A percentile compares a stretch with the other conserved stretches of the same genome.
Evolutionary conservation across 2,797 vertebrate genomes (phyloP).

Genomic region (Catamblyrhynchus diadema): DNA sequence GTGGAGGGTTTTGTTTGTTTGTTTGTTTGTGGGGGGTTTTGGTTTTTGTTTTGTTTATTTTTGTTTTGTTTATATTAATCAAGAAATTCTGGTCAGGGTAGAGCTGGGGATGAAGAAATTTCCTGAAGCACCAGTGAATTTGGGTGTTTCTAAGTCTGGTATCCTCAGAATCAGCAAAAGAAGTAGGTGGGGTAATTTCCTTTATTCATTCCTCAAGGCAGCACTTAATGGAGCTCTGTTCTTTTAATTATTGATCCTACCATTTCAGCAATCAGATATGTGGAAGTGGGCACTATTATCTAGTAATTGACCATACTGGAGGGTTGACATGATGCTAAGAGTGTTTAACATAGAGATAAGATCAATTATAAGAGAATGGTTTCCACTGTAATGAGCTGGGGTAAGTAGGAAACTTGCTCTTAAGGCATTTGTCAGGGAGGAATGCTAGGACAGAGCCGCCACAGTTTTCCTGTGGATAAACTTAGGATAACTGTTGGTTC

Average conservation of each 20-base stretch:
- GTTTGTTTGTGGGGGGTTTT: not conserved
- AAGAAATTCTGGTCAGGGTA: not conserved
- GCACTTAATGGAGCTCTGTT: slow-evolving; percentile 49
- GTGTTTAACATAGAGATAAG: slow-evolving; percentile 72
- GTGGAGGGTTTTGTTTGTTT: not conserved
- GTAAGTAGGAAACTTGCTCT: slow-evolving; percentile 11
- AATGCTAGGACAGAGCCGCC: not conserved
- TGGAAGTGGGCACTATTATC: slow-evolving; percentile 72
- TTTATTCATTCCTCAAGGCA: not conserved
- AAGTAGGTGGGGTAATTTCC: not conserved
- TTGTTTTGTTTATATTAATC: not conserved
- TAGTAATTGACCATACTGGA: slow-evolving; percentile 70
- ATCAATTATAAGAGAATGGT: slow-evolving; percentile 71
- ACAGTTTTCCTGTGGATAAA: not conserved
- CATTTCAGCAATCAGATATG: slow-evolving; percentile 64
- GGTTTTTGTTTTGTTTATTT: not conserved
- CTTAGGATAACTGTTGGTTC: not conserved
- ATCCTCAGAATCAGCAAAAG: not conserved
- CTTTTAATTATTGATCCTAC: slow-evolving; percentile 75
- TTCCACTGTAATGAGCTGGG: slow-evolving; percentile 47
- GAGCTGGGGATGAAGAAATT: not conserved
- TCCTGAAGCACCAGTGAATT: not conserved
- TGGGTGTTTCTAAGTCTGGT: not conserved
- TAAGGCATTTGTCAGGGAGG: slow-evolving; percentile 11
- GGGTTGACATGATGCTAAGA: slow-evolving; percentile 64